Percentiles rank a stretch among this genome's conserved stretches.
Evolutionary conservation across 2,113 vertebrate species (phyloP).

Genomic region (Lanius collurio): DNA sequence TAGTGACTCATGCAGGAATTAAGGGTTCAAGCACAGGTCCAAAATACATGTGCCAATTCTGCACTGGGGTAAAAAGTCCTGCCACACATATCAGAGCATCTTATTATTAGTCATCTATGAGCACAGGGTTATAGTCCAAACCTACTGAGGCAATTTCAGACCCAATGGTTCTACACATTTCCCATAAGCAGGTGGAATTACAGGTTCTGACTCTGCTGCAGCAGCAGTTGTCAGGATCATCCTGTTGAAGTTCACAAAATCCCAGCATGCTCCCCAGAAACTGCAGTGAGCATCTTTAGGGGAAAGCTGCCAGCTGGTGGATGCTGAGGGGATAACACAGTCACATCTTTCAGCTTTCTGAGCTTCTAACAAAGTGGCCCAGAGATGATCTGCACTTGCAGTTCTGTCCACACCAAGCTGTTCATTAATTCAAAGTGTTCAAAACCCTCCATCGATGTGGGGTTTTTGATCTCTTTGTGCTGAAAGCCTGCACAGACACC

Average conservation of each 20-base stretch:
- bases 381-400: neutral
- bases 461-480: neutral
- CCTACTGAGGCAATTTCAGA: neutral
- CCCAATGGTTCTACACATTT: neutral
- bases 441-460: accelerated
- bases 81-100: neutral
- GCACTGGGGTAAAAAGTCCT: neutral
- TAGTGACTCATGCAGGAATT: neutral
- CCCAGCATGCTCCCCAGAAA: neutral
- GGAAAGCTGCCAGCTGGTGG: neutral
- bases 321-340: neutral
- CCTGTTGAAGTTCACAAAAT: neutral
- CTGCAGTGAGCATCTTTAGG: neutral
- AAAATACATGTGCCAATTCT: neutral
- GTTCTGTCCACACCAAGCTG: neutral
- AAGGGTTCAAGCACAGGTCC: neutral
- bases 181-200: neutral
- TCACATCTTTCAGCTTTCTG: neutral
- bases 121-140: neutral
- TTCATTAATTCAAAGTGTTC: neutral
- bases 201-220: neutral
- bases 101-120: neutral
- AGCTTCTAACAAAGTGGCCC: neutral
- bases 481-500: neutral
- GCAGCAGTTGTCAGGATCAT: neutral